Evolutionary conservation across 2,888 invertebrate species (phyloP), one percentile per base, ranked within the genome.

Genomic region (Magallana nippona): DNA sequence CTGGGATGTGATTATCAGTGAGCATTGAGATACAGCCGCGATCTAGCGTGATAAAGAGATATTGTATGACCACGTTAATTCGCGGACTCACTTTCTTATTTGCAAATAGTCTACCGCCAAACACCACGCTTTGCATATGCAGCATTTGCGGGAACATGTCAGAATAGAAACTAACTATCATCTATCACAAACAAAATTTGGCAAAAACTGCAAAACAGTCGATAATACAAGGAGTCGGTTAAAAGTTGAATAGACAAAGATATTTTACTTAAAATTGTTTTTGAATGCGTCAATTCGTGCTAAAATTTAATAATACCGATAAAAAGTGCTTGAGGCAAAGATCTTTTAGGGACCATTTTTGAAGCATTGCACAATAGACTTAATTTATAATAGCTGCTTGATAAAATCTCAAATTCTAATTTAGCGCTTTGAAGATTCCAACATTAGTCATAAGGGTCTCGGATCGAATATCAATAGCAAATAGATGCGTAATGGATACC

Each of bases 341-440:
- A 71, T 71, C 71, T 5, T 71, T 71, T 22, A 32, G 71, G 27
- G 71, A 27, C 22, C 71, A 27, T 71, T 71, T 71, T 71, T 71
- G 71, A 71, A 27, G 71, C 27, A 71, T 71, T 71, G 17, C 71
- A 71, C 71, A 71, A 71, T 71, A 32, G 71, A 71, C 71, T 71
- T 71, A 71, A 27, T 71, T 71, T 71, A 71, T 71, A 71, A 71
- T 71, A 71, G 71, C 71, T 71, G 71, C 71, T 71, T 71, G 71
- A 71, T 71, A 71, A 71, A 71, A 71, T 71, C 71, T 71, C 71
- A 71, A 71, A 71, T 71, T 71, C 71, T 71, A 71, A 71, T 71
- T 71, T 71, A 27, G 71, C 71, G 71, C 71, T 71, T 71, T 71
- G 71, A 71, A 71, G 71, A 71, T 71, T 71, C 71, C 11, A 71